These are phyloP conservation scores for Coracias cyanogaster DNA, from an alignment of 2,797 vertebrate species.

Conservation along the genomic window DNA sequence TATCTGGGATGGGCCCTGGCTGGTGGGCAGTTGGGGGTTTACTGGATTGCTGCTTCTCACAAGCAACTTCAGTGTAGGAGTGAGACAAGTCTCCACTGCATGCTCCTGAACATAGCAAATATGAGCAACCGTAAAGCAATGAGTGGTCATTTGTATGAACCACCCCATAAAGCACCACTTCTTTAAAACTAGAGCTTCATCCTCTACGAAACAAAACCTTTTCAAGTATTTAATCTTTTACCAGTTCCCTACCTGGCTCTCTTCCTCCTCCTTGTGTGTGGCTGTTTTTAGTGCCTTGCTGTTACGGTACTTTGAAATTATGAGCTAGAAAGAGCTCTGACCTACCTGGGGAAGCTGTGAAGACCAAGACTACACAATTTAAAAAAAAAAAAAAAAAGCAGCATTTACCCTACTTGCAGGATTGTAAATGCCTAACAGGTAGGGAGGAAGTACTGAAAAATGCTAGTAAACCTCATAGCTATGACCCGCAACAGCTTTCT, in stretches of 20 bases:
- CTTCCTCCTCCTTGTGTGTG: neutral
- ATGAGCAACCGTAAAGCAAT: fast-evolving
- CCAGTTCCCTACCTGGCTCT: neutral
- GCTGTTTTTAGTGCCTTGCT: neutral
- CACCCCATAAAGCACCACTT: no score
- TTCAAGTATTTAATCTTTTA: neutral
- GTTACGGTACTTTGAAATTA: neutral
- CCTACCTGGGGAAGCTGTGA: neutral
- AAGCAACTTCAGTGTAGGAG: neutral
- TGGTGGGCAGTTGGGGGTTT: no score
- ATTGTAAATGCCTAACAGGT: neutral
- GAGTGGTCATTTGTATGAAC: no score
- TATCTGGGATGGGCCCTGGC: neutral
- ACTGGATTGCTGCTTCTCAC: no score
- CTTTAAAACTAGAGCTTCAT: neutral
- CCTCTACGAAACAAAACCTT: neutral
- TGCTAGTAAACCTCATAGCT: neutral
- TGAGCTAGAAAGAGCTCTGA: neutral
- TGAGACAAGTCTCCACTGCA: neutral
- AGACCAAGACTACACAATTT: neutral
- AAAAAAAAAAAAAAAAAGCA: neutral
- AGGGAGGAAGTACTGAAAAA: neutral
- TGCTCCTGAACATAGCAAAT: neutral
- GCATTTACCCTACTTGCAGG: no score
- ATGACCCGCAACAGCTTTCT: neutral